A percentile compares a stretch with the other conserved stretches of the same genome.
These are phyloP conservation scores for Cheilosia scutellata DNA, from an alignment of 2,888 invertebrate genomes.

Conservation along the genomic window DNA sequence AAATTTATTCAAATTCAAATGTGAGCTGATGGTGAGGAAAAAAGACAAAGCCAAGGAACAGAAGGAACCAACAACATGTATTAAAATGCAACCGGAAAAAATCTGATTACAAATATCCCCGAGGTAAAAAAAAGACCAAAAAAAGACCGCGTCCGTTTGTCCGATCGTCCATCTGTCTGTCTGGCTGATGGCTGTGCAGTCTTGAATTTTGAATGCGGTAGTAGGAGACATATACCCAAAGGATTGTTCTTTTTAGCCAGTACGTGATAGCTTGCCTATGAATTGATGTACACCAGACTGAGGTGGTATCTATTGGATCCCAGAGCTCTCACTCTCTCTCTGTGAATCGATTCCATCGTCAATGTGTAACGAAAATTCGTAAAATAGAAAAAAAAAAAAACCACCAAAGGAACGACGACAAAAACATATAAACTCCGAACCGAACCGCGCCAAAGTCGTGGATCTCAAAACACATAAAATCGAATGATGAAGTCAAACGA, in stretches of 20 bases:
- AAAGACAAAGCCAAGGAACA: conserved; percentile 24
- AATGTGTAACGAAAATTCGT: conserved; percentile 62
- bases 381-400: conserved; percentile 34
- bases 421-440: conserved; percentile 10
- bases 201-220: conserved; percentile 69
- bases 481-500: conserved; percentile 69
- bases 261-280: conserved; percentile 62
- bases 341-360: conserved; percentile 59
- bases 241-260: conserved; percentile 29
- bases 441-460: conserved; percentile 54
- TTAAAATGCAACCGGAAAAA: conserved; percentile 74
- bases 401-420: conserved; percentile 14
- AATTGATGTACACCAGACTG: conserved; percentile 37
- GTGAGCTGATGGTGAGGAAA: neutral
- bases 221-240: conserved; percentile 25
- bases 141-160: conserved; percentile 16
- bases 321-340: conserved; percentile 35
- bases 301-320: conserved; percentile 38
- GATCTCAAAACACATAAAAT: conserved; percentile 72
- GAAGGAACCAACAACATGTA: conserved; percentile 45
- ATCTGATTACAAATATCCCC: conserved; percentile 73
- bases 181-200: conserved; percentile 29
- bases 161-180: conserved; percentile 45
- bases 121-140: conserved; percentile 21
- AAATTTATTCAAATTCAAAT: conserved; percentile 48